Conservation (phyloP, 1,140 invertebrate genomes). For the Babylonia areolata region DNA sequence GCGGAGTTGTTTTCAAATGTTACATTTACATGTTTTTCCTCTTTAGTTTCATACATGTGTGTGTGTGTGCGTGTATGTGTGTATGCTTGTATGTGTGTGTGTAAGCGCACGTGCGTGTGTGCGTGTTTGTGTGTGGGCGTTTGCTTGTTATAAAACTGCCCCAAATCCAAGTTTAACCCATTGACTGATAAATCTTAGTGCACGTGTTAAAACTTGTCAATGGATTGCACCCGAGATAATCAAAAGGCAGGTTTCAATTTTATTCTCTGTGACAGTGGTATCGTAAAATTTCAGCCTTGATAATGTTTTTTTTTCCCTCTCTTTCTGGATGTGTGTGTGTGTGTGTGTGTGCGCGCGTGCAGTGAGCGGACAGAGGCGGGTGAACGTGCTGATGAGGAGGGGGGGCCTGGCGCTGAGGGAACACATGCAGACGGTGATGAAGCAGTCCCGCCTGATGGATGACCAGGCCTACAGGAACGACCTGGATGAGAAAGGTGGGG, state of each 20-base stretch:
- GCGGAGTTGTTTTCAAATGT: neutral
- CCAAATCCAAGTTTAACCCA: no score
- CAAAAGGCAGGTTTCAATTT: no score
- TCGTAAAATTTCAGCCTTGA: no score
- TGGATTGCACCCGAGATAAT: no score
- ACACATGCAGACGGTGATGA: constrained; percentile 56
- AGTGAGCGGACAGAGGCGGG: constrained; percentile 62
- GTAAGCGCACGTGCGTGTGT: neutral
- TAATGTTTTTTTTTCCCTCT: no score
- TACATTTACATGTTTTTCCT: no score
- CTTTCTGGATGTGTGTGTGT: neutral
- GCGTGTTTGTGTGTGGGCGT: neutral
- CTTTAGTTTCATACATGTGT: no score
- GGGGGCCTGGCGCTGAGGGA: constrained; percentile 56
- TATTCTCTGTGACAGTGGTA: no score
- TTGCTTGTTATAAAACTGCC: no score
- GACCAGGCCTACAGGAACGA: constrained; percentile 53
- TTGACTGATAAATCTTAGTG: no score
- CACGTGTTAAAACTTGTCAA: no score
- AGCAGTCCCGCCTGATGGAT: constrained; percentile 51
- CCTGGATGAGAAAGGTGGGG: constrained; percentile 67
- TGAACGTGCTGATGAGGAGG: constrained; percentile 63
- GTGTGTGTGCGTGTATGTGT: neutral
- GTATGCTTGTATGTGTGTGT: neutral
- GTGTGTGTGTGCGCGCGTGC: constrained; percentile 27